Percentiles rank a stretch among this genome's conserved stretches.
These are phyloP conservation scores for Phoxinus phoxinus DNA, from an alignment of 2,113 vertebrate genomes.

Conservation along the genomic window DNA sequence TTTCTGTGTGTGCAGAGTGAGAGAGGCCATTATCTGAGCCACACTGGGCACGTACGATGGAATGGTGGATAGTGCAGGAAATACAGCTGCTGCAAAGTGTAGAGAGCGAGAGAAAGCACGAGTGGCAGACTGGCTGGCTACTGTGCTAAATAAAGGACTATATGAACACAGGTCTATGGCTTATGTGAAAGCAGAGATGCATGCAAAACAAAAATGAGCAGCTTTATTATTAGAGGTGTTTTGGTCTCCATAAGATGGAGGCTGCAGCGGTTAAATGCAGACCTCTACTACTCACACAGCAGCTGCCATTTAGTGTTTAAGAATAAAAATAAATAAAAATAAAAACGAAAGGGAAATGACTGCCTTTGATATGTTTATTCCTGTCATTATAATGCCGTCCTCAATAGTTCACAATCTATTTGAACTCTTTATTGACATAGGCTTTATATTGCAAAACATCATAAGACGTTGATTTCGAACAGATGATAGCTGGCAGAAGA, in stretches of 20 bases:
- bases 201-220: constrained; percentile 2
- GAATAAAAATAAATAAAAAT: constrained; percentile 18
- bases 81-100: constrained; percentile 27
- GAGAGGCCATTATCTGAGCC: constrained; percentile 85
- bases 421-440: neutral
- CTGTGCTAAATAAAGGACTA: constrained; percentile 14
- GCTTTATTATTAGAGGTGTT: constrained; percentile 17
- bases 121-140: constrained; percentile 30
- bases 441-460: neutral
- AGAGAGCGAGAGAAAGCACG: constrained; percentile 65
- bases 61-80: constrained; percentile 79
- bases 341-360: neutral
- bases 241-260: constrained; percentile 51
- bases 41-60: constrained; percentile 82
- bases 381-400: neutral
- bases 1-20: constrained; percentile 76
- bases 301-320: constrained; percentile 39
- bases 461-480: neutral
- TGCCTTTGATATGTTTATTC: neutral
- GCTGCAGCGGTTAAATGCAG: constrained; percentile 48
- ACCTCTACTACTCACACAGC: neutral
- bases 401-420: neutral
- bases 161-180: neutral
- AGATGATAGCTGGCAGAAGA: neutral
- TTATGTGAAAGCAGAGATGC: constrained; percentile 1